Conservation (phyloP, 92 coral and sea anemone genomes). For the Zoanthus sansibaricus region DNA sequence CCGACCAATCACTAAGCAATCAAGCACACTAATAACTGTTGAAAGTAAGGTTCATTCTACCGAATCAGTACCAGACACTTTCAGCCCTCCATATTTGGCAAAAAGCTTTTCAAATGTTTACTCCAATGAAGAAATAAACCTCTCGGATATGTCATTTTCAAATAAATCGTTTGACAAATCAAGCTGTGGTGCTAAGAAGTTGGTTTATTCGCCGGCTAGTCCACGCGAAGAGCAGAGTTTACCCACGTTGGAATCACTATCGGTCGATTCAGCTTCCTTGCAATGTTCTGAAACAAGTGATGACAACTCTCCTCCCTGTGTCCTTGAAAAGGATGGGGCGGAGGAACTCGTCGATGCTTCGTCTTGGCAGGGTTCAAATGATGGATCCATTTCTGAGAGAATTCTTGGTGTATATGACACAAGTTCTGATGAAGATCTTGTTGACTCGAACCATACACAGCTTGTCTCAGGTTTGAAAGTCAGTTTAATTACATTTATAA, state of each 20-base stretch:
- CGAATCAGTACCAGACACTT: conserved; percentile 18
- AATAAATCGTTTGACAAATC: conserved; percentile 75
- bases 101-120: conserved; percentile 71
- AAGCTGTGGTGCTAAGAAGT: conserved; percentile 16
- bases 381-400: conserved; percentile 48
- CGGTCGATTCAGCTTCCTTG: background rate
- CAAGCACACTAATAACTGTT: background rate
- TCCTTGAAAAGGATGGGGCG: conserved; percentile 77
- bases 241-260: background rate
- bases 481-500: no score
- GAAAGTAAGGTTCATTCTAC: background rate
- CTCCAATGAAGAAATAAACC: conserved; percentile 70
- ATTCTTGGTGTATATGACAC: conserved; percentile 68
- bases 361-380: conserved; percentile 70
- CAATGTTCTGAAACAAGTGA: conserved; percentile 49
- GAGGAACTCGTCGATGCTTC: conserved; percentile 82
- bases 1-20: background rate
- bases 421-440: conserved; percentile 49
- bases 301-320: conserved; percentile 75
- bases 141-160: conserved; percentile 82
- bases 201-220: conserved; percentile 30
- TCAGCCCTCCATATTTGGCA: conserved; percentile 33
- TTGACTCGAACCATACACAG: conserved; percentile 52
- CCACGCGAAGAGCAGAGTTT: conserved; percentile 23
- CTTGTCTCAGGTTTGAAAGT: conserved; percentile 22